Evolutionary conservation across 1,140 invertebrate genomes (phyloP), one percentile per base, ranked within the genome.

Genomic region (Argopecten irradians): DNA sequence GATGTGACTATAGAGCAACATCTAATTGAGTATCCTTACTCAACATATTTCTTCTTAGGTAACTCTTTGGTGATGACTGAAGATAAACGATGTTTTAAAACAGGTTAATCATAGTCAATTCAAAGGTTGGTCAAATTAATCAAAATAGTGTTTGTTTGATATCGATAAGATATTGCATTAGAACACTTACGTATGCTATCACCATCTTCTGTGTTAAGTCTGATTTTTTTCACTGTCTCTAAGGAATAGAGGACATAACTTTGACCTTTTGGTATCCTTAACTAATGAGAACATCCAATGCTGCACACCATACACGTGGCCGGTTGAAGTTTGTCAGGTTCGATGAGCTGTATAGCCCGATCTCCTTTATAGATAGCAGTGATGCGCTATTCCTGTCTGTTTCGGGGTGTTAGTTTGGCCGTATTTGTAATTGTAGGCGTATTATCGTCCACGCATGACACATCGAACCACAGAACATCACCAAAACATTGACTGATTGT

Each of bases 371-470:
- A 71, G 55, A 0, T 3, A n/a, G n/a, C 22, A 16, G 43, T 28
- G 22, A 71, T 71, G 55, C 3, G 3, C 3, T 19, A 55, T 55
- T 71, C 28, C n/a, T 1, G 55, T 71, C 3, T 71, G 22, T 71
- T n/a, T 71, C 55, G n/a, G n/a, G 55, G 55, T 71, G 55, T 71
- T 71, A 16, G 22, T n/a, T 5, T 71, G 55, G n/a, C n/a, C 55
- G n/a, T 71, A 16, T 71, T 71, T 71, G 55, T 71, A 71, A 71
- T 71, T 71, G 55, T 71, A 71, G 55, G 55, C 55, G 55, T n/a
- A 19, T n/a, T 71, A n/a, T 71, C 55, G n/a, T 0, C 22, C 22
- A 28, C 7, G 1, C 55, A 28, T 71, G 55, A 71, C 55, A 3
- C 55, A 71, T 71, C 22, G 5, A 71, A n/a, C 55, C 55, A 71